These are phyloP conservation scores for Drosophila navojoa DNA, from an alignment of 1,140 invertebrate genomes.

Conservation along the genomic window DNA sequence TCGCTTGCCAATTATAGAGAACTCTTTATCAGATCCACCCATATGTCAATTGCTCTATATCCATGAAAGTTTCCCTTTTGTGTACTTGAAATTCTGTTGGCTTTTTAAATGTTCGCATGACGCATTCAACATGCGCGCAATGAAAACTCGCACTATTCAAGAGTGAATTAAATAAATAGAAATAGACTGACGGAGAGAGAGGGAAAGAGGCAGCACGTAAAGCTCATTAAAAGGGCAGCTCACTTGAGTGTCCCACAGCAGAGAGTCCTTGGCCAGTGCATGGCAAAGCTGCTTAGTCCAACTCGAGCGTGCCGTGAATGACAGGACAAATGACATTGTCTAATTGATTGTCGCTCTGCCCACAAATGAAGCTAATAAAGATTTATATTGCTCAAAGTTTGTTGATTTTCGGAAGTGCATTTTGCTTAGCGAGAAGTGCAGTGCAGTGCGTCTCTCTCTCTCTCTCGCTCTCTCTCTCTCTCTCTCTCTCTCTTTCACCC, in stretches of 20 bases:
- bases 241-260: background rate
- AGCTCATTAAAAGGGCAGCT: conserved; percentile 6
- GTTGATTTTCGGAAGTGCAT: conserved; percentile 48
- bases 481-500: too few species aligned
- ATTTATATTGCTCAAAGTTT: conserved; percentile 60
- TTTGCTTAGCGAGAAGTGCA: conserved; percentile 3
- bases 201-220: background rate
- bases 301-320: conserved; percentile 40
- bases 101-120: background rate
- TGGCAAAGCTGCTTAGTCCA: conserved; percentile 43
- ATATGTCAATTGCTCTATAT: too few species aligned
- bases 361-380: conserved; percentile 67
- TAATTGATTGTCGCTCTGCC: conserved; percentile 63
- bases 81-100: too few species aligned
- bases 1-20: too few species aligned
- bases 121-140: background rate
- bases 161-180: background rate
- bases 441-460: too few species aligned
- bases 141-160: background rate
- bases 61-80: too few species aligned
- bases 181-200: background rate
- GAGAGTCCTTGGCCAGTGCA: conserved; percentile 9
- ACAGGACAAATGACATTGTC: conserved; percentile 57
- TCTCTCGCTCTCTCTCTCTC: too few species aligned
- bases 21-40: too few species aligned